Evolutionary conservation across 2,113 vertebrate species (phyloP).

Genomic region (Morone chrysops): DNA sequence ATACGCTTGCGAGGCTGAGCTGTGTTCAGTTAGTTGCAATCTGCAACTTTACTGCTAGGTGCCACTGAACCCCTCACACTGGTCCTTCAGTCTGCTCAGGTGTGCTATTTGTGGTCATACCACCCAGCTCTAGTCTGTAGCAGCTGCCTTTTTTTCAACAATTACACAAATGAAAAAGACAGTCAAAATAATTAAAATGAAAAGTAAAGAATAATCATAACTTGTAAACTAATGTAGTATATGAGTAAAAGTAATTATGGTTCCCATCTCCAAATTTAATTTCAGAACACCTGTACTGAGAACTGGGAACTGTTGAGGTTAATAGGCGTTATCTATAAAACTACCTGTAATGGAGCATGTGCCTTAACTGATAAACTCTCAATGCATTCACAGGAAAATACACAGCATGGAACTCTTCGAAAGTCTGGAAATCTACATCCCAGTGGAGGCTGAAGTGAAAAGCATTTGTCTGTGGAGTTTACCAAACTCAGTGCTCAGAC

Average conservation of each 20-base stretch:
- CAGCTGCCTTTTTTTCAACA: too few species aligned
- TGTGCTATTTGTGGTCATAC: too few species aligned
- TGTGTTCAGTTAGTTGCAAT: too few species aligned
- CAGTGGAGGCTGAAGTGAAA: slow-evolving; percentile 65
- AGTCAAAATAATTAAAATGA: too few species aligned
- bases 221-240: background rate
- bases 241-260: background rate
- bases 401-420: slow-evolving; percentile 27
- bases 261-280: background rate
- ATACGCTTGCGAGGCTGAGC: too few species aligned
- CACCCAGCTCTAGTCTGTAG: too few species aligned
- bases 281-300: too few species aligned
- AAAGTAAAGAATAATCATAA: background rate
- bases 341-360: background rate
- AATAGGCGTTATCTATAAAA: background rate
- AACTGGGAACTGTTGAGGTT: background rate
- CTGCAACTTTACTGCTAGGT: too few species aligned
- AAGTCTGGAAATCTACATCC: slow-evolving; percentile 66
- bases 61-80: too few species aligned
- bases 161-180: too few species aligned
- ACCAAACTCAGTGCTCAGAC: slow-evolving; percentile 33
- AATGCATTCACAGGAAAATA: slow-evolving; percentile 14
- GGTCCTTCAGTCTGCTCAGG: too few species aligned
- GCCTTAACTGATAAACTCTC: background rate
- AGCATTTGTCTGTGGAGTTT: slow-evolving; percentile 51